Evolutionary conservation across 1,140 invertebrate species (phyloP), one percentile per base, ranked within the genome.

Genomic region (Bombus vancouverensis): DNA sequence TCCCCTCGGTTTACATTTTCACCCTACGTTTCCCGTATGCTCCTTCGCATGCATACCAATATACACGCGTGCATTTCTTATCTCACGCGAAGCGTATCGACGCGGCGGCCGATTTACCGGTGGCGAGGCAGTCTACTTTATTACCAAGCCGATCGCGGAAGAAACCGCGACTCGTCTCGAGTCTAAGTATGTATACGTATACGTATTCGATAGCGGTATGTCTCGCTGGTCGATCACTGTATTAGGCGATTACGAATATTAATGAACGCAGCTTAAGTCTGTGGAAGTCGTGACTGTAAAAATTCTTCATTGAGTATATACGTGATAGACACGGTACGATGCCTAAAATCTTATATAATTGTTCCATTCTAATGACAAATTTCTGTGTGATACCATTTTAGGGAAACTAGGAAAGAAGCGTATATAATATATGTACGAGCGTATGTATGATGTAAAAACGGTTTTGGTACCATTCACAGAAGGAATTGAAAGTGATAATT

Each of bases 131-230:
- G 76, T 73, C 57, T 53, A 28, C n/a, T 22, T 85, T 81, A 81
- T 81, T 88, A 83, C 81, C 83, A 62, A 68, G 32, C 59, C 66
- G 32, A 82, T 89, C 78, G 71, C 88, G 87, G 87, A 89, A 89
- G 87, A 86, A 86, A 89, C 32, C 5, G 47, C 68, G 66, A 47
- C 66, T 81, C 86, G 86, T 88, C 81, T 34, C 65, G 77, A 4
- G 12, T 44, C 70, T 71, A 66, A 82, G 65, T 57, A 39, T 32
- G 59, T 53, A 57, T 18, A 18, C 18, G 5, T 57, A 15, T n/a
- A 28, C 13, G 28, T 72, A 70, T 34, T 22, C 62, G 3, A 13
- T 42, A 39, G 44, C 28, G 62, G 74, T 42, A 70, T 22, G 47
- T 22, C 3, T 34, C 25, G 37, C 57, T n/a, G 57, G 18, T 28